A percentile compares a stretch with the other conserved stretches of the same genome.
Conservation (phyloP, 2,888 invertebrate species). For the Galeruca laticollis region DNA sequence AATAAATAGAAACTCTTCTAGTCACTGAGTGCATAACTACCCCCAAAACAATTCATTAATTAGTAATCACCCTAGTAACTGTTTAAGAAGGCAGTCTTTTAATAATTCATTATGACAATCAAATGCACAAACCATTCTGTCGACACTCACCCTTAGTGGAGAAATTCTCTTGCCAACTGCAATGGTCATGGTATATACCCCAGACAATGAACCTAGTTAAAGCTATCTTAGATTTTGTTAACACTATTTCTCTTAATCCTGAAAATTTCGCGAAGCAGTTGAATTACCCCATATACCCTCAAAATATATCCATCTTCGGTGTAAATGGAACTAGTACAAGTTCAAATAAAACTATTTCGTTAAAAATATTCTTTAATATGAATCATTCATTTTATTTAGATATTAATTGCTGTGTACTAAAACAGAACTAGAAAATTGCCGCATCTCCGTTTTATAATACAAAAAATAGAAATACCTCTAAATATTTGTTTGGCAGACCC, state of each 20-base stretch:
- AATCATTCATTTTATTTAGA: conserved; percentile 1
- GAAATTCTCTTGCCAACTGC: conserved; percentile 9
- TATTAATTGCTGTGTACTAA: conserved; percentile 3
- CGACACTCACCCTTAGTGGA: background rate
- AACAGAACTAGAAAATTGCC: conserved; percentile 3
- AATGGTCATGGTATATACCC: conserved; percentile 10
- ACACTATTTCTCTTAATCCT: conserved; percentile 1
- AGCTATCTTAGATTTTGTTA: conserved; percentile 4
- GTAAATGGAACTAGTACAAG: conserved; percentile 4
- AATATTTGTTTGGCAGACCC: conserved; percentile 10
- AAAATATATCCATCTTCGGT: background rate
- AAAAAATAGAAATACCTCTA: conserved; percentile 4
- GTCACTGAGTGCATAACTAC: background rate
- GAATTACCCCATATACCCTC: no score
- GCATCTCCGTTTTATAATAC: background rate
- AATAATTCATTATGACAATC: conserved; percentile 12
- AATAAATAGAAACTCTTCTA: background rate
- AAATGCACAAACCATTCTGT: background rate
- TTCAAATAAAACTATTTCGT: conserved; percentile 3
- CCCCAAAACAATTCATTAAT: background rate
- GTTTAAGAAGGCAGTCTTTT: background rate
- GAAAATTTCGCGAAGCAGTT: background rate
- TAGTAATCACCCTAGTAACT: background rate
- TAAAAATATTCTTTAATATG: no score
- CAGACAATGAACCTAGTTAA: conserved; percentile 13